Evolutionary conservation across 2,113 vertebrate genomes (phyloP).

Genomic region (Bos indicus): DNA sequence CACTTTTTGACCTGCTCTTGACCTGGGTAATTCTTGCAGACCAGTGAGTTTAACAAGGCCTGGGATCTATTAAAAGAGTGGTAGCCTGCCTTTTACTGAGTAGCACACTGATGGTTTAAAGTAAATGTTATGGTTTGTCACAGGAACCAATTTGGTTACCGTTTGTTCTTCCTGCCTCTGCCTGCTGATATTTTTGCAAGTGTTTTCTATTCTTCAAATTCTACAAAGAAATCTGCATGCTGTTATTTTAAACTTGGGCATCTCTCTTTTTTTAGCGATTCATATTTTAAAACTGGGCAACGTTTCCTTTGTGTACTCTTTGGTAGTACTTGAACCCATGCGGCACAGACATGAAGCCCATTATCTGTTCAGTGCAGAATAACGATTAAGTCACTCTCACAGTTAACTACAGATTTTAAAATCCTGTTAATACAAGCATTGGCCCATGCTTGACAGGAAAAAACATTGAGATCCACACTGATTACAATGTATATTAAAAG

Average conservation of each 20-base stretch:
- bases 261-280: constrained; percentile 77
- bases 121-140: constrained; percentile 99
- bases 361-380: background rate
- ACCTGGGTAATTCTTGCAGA: constrained; percentile 85
- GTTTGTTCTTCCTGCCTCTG: constrained; percentile 90
- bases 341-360: background rate
- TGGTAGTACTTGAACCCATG: constrained; percentile 72
- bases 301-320: constrained; percentile 68
- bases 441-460: background rate
- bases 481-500: background rate
- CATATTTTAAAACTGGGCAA: constrained; percentile 73
- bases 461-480: background rate
- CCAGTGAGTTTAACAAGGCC: constrained; percentile 87
- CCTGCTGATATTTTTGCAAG: constrained; percentile 93
- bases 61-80: constrained; percentile 94
- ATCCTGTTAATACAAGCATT: background rate
- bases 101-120: constrained; percentile 91
- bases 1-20: constrained; percentile 90
- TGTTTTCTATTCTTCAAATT: constrained; percentile 93
- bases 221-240: constrained; percentile 85
- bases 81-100: constrained; percentile 90
- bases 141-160: constrained; percentile 97
- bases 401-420: background rate
- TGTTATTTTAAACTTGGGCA: constrained; percentile 90
- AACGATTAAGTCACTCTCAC: background rate